Conservation (phyloP, 2,113 vertebrate species). For the Fulica atra region DNA sequence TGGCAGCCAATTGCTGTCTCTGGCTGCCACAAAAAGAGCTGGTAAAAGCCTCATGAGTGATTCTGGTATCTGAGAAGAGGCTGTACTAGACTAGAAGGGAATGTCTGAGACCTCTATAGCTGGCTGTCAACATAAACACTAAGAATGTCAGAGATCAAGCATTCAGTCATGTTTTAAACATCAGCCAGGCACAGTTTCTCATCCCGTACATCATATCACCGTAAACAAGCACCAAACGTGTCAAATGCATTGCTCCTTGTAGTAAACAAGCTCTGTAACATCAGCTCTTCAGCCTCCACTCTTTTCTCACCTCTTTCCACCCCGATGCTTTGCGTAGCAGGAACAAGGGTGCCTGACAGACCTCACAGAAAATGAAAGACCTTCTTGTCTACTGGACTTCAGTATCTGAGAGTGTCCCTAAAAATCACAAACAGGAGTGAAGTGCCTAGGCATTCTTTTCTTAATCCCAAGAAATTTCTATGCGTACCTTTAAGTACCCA, state of each 20-base stretch:
- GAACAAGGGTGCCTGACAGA: not conserved
- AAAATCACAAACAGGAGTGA: not conserved
- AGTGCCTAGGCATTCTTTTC: not conserved
- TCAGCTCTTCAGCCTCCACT: not conserved
- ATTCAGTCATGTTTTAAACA: not conserved
- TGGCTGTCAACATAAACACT: conserved; percentile 13
- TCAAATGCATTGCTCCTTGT: not conserved
- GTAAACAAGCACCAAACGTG: not conserved
- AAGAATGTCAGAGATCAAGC: conserved; percentile 10
- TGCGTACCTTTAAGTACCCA: not conserved
- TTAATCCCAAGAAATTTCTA: not conserved
- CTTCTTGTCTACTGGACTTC: not conserved
- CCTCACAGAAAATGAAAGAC: not conserved
- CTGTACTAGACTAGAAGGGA: not conserved
- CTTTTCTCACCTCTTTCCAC: not conserved
- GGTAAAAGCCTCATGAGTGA: not conserved
- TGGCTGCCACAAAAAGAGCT: not conserved
- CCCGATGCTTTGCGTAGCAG: not conserved
- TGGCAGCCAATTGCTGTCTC: not conserved
- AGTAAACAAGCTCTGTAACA: not conserved
- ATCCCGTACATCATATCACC: not conserved
- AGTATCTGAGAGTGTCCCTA: not conserved
- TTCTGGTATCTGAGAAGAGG: not conserved
- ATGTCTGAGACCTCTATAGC: not conserved
- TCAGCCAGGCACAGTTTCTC: conserved; percentile 3